These are phyloP conservation scores for Leptinotarsa texana DNA, from an alignment of 1,140 invertebrate species.

Conservation along the genomic window DNA sequence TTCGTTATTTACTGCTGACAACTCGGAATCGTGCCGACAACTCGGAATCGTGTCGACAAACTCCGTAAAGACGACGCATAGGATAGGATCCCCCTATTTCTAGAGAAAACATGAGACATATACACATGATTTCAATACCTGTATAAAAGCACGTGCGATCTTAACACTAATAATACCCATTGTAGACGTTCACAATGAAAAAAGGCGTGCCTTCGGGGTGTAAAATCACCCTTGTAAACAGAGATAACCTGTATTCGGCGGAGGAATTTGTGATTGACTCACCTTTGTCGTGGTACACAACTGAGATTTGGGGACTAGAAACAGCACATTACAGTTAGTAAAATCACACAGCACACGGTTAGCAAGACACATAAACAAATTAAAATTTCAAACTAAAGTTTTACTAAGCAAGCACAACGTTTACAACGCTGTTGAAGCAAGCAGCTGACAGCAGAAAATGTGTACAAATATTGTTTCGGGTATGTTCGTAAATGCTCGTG, in stretches of 20 bases:
- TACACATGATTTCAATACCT: slow-evolving; percentile 3
- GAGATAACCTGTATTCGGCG: slow-evolving; percentile 17
- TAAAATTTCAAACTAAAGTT: slow-evolving; percentile 52
- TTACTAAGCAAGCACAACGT: slow-evolving; percentile 52
- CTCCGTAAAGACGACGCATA: slow-evolving; percentile 22
- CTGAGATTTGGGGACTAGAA: slow-evolving; percentile 18
- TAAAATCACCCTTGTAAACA: slow-evolving; percentile 15
- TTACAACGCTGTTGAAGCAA: slow-evolving; percentile 50
- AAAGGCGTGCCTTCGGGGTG: slow-evolving; percentile 14
- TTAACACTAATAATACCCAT: slow-evolving; percentile 2
- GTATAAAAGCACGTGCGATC: slow-evolving; percentile 13
- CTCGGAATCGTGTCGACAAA: slow-evolving; percentile 9
- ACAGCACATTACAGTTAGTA: slow-evolving; percentile 26
- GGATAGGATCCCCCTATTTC: slow-evolving; percentile 23
- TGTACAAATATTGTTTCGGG: slow-evolving; percentile 37
- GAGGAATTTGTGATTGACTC: slow-evolving; percentile 6
- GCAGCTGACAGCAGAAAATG: slow-evolving; percentile 53
- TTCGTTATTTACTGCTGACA: background rate
- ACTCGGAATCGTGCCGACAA: background rate
- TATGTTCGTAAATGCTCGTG: slow-evolving; percentile 31
- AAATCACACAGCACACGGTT: slow-evolving; percentile 48
- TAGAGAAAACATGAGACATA: slow-evolving; percentile 20
- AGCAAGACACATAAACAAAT: slow-evolving; percentile 54
- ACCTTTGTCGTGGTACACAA: slow-evolving; percentile 14
- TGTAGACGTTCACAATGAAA: background rate